These are phyloP conservation scores for Mesocricetus auratus DNA, from an alignment of 2,113 vertebrate species.

Conservation along the genomic window DNA sequence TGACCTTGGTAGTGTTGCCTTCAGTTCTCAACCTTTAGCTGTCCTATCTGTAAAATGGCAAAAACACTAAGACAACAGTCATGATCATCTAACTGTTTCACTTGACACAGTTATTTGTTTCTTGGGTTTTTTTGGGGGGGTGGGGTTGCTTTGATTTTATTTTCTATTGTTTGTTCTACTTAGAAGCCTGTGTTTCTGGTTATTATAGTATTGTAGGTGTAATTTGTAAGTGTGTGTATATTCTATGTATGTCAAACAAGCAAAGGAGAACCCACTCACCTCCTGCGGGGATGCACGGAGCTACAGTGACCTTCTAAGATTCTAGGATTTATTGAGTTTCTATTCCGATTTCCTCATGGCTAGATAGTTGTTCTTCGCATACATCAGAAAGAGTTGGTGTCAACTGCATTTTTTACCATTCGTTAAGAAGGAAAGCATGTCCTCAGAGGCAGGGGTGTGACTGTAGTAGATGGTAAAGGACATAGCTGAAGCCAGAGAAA, in stretches of 20 bases:
- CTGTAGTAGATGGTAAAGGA: neutral
- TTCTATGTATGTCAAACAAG: neutral
- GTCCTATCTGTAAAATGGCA: slow-evolving; percentile 69
- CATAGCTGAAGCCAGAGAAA: neutral
- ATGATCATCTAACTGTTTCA: neutral
- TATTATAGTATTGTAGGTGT: neutral
- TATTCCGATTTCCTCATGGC: neutral
- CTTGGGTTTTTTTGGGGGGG: neutral
- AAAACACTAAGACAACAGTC: neutral
- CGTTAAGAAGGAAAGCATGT: neutral
- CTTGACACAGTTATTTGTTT: neutral
- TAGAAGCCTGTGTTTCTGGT: neutral
- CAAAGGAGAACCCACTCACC: neutral
- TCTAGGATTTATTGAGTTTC: neutral
- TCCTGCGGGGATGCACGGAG: neutral
- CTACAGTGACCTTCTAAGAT: neutral
- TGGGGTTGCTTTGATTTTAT: neutral
- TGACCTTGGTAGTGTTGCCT: slow-evolving; percentile 62
- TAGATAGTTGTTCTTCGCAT: neutral
- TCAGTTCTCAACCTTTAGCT: slow-evolving; percentile 31
- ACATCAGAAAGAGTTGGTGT: neutral
- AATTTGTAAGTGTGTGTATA: neutral
- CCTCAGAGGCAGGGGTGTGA: neutral
- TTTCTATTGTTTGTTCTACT: slow-evolving; percentile 16
- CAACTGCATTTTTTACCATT: neutral